A percentile compares a stretch with the other conserved stretches of the same genome.
These are phyloP conservation scores for Sebastes cheni DNA, from an alignment of 2,797 vertebrate species.

Conservation along the genomic window DNA sequence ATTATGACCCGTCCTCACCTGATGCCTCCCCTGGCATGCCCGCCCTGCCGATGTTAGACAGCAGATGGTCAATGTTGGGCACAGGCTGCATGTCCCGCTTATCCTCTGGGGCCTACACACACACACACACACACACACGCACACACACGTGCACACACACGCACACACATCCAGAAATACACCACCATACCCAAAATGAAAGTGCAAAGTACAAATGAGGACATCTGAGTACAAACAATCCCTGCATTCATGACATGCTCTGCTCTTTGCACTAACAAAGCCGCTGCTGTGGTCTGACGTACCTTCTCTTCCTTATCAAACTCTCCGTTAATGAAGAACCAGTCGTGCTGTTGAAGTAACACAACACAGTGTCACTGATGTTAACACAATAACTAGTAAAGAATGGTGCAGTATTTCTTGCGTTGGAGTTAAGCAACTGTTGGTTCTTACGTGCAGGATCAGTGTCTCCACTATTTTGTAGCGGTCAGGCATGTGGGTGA, in stretches of 20 bases:
- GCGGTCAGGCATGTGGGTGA: constrained; percentile 97
- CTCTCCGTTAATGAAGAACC: constrained; percentile 91
- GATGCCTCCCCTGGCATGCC: constrained; percentile 85
- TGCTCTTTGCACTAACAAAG: background rate
- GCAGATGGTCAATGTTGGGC: constrained; percentile 96
- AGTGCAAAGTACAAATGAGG: background rate
- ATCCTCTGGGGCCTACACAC: constrained; percentile 87
- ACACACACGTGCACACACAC: background rate
- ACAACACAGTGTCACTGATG: background rate
- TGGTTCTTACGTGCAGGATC: constrained; percentile 90
- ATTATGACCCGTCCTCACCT: constrained; percentile 80
- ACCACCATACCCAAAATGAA: background rate
- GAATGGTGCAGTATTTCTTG: background rate
- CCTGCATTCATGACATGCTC: too few species aligned
- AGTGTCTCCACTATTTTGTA: constrained; percentile 98
- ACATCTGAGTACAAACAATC: background rate
- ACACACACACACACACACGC: background rate
- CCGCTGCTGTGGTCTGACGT: constrained; percentile 1
- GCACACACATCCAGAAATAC: background rate
- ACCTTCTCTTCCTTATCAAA: constrained; percentile 90
- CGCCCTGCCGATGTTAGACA: constrained; percentile 93
- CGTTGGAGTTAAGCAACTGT: too few species aligned
- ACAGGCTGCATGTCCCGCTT: constrained; percentile 87
- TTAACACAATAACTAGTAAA: background rate
- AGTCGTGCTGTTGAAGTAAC: constrained; percentile 83